Base-by-base conservation (phyloP, 1,140 invertebrate genomes). In the Glossosoma conforme region DNA sequence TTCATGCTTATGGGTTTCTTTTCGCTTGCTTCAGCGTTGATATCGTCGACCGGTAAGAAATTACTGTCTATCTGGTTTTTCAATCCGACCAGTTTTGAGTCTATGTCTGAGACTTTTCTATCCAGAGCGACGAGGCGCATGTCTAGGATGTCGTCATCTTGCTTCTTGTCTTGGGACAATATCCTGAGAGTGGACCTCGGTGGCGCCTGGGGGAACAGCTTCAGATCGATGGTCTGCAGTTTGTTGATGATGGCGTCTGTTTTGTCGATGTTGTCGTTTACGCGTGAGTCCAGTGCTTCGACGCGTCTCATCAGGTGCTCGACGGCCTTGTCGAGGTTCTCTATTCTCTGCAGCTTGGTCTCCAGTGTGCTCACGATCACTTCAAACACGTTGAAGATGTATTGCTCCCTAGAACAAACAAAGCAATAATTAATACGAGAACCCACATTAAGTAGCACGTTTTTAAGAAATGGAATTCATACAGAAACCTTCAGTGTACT, bases 301-400 rank as follows among this genome's bases (percentile, higher is more conserved):
- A 92, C 84, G 61, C 87, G 72, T 58, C 87, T 74, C 84, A 89
- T 89, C 36, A 93, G 67, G 62, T 89, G 85, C 62, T 91, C 87
- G 0, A 91, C 85, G 0, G 87, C 88, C 65, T 87, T 85, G 62
- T 91, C 89, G 35, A 93, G 65, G 65, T 89, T 91, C 63, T 91
- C 89, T 59, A 91, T 89, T 49, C 88, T 76, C 62, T 90, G 86
- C 2, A 93, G 71, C 74, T 91, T 91, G 9, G 85, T 86, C 65
- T 93, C 89, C 55, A 93, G 71, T 10, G 88, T 91, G 46, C 86
- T 89, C 15, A 92, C 86, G 54, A 91, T 87, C 8, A 89, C 86
- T 68, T 92, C 89, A 69, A 92, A 91, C 21, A 93, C 84, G 61
- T 89, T 87, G 67, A 90, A 88, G 28, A 92, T 78, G 65, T 91